phyloP scores from a whole-genome alignment of 2,888 invertebrate genomes.

The Anthophora plumipes region DNA sequence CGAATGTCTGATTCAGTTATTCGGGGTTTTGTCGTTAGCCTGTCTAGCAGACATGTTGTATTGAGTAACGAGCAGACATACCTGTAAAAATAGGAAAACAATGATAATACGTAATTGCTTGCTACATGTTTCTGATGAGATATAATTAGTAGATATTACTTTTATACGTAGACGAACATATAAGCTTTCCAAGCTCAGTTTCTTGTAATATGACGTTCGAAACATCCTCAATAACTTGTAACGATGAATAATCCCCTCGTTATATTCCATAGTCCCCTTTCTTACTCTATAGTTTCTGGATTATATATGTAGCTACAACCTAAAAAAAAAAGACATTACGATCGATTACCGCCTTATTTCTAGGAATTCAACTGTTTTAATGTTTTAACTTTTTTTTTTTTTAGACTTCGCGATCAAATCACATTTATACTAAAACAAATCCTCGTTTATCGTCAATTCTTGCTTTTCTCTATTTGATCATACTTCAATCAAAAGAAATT shows the following conservation, averaged over 20 bases:
- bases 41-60: slow-evolving; percentile 2
- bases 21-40: slow-evolving; percentile 10
- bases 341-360: neutral
- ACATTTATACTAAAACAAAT: too few relatives aligned
- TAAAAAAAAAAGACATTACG: neutral
- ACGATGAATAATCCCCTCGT: neutral
- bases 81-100: neutral
- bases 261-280: neutral
- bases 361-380: too few relatives aligned
- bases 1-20: slow-evolving; percentile 17
- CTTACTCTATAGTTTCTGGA: neutral
- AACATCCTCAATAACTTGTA: too few relatives aligned
- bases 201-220: neutral
- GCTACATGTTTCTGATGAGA: neutral
- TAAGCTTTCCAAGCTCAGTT: neutral
- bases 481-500: too few relatives aligned
- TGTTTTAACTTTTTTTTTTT: too few relatives aligned
- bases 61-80: slow-evolving; percentile 22
- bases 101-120: neutral
- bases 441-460: too few relatives aligned
- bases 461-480: too few relatives aligned
- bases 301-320: neutral
- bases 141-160: neutral
- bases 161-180: neutral
- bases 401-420: too few relatives aligned